Evolutionary conservation across 2,113 vertebrate genomes (phyloP), one percentile per base, ranked within the genome.

Genomic region (Nibea coibor): DNA sequence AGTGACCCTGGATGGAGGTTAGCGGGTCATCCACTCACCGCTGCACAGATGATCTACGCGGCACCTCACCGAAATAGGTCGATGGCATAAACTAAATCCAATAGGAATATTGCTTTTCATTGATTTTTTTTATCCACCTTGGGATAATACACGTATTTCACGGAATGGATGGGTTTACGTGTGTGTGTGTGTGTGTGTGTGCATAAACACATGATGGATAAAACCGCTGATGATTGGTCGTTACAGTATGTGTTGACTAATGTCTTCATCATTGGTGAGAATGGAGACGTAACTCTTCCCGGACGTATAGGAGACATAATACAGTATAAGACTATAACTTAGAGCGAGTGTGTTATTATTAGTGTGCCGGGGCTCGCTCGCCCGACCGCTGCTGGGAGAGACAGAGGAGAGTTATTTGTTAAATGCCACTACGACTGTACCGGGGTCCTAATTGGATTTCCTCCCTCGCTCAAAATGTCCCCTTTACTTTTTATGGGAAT

Each of bases 91-190:
- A 91, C 92, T 90, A 93, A 94, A 94, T 93, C 89, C 93, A 88
- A 93, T 94, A 89, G 87, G 77, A 89, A 92, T 93, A 94, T 93
- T 93, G 90, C 91, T 90, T 93, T 92, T 87, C 82, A 93, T 94
- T 89, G 93, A 94, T 93, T 93, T 92, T 39, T 39, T 76, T 68
- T 65, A 87, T 86, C 89, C 80, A 79, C 87, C 88, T 85, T 84
- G 81, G 75, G 70, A 91, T 91, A 93, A 90, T 88, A 62, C 81
- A 73, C 80, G 56, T 87, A 90, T 85, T 93, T 93, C 90, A 88
- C 56, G 57, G 65, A 84, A 83, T 16, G 73, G 68, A 75, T 83
- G 59, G 35, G 73, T 63, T 54, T 16, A 4, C 20, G 42, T 39
- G 71, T 53, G 61, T 39, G 71, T 53, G 69, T 39, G 57, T 45